phyloP scores from a whole-genome alignment of 2,888 invertebrate genomes.

The Eulithis prunata region DNA sequence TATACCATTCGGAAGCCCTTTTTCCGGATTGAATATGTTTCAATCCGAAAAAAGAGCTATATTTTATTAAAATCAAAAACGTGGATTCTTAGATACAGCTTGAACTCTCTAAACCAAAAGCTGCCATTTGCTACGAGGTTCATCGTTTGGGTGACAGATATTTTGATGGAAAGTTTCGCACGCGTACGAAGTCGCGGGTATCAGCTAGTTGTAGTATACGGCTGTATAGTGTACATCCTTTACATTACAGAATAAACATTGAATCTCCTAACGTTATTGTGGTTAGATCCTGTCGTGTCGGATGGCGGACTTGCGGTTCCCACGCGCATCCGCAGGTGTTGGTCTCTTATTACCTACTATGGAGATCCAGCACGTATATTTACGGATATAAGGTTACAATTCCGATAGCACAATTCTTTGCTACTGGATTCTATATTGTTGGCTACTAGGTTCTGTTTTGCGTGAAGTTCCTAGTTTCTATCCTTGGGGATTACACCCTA shows the following conservation, averaged over 20 bases:
- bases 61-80: too few species aligned
- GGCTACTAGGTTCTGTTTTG: too few species aligned
- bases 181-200: too few species aligned
- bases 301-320: slow-evolving; percentile 20
- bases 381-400: slow-evolving; percentile 4
- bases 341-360: slow-evolving; percentile 20
- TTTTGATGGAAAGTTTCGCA: too few species aligned
- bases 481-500: slow-evolving; percentile 10
- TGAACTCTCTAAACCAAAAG: too few species aligned
- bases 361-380: slow-evolving; percentile 7
- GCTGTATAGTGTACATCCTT: background rate
- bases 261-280: slow-evolving; percentile 1
- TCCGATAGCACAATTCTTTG: background rate
- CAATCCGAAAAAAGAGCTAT: too few species aligned
- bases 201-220: background rate
- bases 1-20: too few species aligned
- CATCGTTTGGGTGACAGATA: too few species aligned
- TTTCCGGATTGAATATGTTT: too few species aligned
- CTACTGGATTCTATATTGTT: too few species aligned
- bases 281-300: slow-evolving; percentile 12
- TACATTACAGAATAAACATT: slow-evolving; percentile 10
- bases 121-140: too few species aligned
- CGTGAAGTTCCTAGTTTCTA: slow-evolving; percentile 12
- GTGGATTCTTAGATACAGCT: too few species aligned
- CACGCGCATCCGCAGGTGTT: slow-evolving; percentile 29